These are phyloP conservation scores for Poecile atricapillus DNA, from an alignment of 2,113 vertebrate genomes.

Conservation along the genomic window DNA sequence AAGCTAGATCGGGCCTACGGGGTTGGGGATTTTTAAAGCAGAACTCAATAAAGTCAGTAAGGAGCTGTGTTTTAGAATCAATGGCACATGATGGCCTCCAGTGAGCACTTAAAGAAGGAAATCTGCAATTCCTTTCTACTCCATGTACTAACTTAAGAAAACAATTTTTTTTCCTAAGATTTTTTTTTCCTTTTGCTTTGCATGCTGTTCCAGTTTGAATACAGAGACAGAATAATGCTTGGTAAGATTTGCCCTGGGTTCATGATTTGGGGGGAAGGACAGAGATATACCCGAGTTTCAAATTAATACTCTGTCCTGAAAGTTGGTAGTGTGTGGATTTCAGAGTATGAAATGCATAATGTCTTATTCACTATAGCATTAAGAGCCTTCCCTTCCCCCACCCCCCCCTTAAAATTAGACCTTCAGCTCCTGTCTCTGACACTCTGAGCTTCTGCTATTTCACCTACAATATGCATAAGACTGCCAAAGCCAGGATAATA, in stretches of 20 bases:
- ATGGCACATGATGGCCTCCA: background rate
- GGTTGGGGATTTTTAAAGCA: background rate
- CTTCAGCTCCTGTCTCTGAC: background rate
- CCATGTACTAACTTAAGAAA: background rate
- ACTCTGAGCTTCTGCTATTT: background rate
- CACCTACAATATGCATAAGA: background rate
- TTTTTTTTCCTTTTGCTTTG: background rate
- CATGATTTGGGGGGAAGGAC: background rate
- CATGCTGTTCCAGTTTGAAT: background rate
- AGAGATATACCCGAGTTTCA: background rate
- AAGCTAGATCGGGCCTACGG: background rate
- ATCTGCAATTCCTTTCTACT: slow-evolving; percentile 10
- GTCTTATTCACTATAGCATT: background rate
- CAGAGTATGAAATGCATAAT: background rate
- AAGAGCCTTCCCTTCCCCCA: too few species aligned
- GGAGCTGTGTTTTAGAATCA: slow-evolving; percentile 32
- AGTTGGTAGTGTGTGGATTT: background rate
- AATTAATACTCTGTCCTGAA: background rate
- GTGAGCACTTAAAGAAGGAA: background rate
- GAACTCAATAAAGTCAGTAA: background rate
- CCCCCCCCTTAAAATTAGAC: background rate
- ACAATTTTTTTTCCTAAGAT: background rate
- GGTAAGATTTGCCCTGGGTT: background rate
- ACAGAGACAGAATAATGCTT: background rate
- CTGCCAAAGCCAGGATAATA: background rate